phyloP scores from a whole-genome alignment of 92 coral and sea anemone genomes.

The Plumapathes pennacea region DNA sequence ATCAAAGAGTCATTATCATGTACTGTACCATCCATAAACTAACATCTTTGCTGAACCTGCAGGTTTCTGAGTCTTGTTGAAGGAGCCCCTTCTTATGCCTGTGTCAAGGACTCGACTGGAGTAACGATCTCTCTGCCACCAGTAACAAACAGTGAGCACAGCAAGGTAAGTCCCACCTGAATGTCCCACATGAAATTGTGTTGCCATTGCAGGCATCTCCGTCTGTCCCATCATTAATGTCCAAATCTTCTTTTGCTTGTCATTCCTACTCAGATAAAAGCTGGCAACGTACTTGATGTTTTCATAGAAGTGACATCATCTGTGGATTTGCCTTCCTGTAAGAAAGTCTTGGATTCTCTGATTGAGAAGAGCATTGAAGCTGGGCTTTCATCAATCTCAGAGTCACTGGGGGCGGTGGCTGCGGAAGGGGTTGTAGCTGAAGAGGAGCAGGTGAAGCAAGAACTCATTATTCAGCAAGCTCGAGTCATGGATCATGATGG shows the following conservation, averaged over 20 bases:
- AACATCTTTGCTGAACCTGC: not conserved
- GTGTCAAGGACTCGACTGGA: constrained; percentile 49
- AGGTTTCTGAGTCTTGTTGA: constrained; percentile 85
- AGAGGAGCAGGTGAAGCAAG: constrained; percentile 6
- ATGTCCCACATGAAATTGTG: not conserved
- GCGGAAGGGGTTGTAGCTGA: constrained; percentile 5
- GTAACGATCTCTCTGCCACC: constrained; percentile 84
- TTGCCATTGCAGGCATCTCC: not conserved
- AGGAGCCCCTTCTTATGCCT: constrained; percentile 58
- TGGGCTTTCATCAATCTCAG: constrained; percentile 60
- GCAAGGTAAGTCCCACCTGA: constrained; percentile 61
- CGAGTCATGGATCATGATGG: constrained; percentile 73
- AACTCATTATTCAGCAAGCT: constrained; percentile 80
- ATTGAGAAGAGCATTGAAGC: constrained; percentile 71
- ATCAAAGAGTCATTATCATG: too few relatives aligned
- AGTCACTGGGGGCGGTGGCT: not conserved
- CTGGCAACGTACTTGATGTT: constrained; percentile 52
- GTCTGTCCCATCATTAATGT: not conserved
- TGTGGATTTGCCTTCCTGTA: constrained; percentile 67
- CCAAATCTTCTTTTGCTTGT: not conserved
- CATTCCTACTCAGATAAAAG: constrained; percentile 57
- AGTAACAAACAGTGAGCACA: constrained; percentile 88
- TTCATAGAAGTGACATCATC: constrained; percentile 92
- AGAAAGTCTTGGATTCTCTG: constrained; percentile 78
- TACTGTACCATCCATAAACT: too few relatives aligned